Evolutionary conservation across 1,140 invertebrate species (phyloP).

Genomic region (Drosophila burlai): DNA sequence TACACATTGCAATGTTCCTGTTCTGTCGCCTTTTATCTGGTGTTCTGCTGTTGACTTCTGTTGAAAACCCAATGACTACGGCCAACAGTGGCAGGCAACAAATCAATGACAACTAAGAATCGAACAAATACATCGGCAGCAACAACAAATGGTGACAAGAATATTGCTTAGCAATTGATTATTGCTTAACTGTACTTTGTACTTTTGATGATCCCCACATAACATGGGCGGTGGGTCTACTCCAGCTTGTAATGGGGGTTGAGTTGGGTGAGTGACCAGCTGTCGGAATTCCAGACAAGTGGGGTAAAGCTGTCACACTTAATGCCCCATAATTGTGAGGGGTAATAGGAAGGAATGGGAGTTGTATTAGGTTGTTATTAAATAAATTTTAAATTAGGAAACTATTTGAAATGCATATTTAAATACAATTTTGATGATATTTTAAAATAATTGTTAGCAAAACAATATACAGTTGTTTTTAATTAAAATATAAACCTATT

Average conservation of each 20-base stretch:
- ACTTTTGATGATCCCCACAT: constrained; percentile 63
- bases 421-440: too few species aligned
- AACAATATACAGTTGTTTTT: too few species aligned
- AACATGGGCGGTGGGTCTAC: background rate
- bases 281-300: constrained; percentile 37
- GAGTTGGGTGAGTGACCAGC: constrained; percentile 25
- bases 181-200: constrained; percentile 80
- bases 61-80: constrained; percentile 71
- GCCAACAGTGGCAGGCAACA: constrained; percentile 50
- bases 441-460: too few species aligned
- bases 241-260: background rate
- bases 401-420: background rate
- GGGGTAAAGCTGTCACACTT: constrained; percentile 48
- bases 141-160: constrained; percentile 53
- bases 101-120: constrained; percentile 47
- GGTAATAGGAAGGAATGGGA: background rate
- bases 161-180: constrained; percentile 74
- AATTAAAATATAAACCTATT: too few species aligned
- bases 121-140: constrained; percentile 35
- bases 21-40: constrained; percentile 66
- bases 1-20: constrained; percentile 63
- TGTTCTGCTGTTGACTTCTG: constrained; percentile 69
- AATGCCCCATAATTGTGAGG: constrained; percentile 42
- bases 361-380: background rate
- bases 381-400: background rate